Base-by-base conservation (phyloP, 2,797 vertebrate species). In the Chiroxiphia lanceolata region DNA sequence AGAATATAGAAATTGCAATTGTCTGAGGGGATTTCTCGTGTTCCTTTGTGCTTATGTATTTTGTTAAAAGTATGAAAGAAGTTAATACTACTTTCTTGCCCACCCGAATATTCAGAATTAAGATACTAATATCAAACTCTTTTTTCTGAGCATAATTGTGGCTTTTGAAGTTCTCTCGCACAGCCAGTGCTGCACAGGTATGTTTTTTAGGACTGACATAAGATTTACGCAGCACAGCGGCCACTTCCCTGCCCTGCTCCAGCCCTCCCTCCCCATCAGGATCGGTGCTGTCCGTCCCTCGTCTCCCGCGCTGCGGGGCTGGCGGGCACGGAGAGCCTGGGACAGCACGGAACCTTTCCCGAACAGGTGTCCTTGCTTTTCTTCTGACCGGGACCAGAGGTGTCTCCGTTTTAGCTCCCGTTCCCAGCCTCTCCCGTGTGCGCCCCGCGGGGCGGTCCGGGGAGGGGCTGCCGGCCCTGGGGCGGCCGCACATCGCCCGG, bases 361-460 rank as follows among this genome's bases (percentile, higher is more conserved):
- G 6, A 10, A 0, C 9, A 7, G 3, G 3, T 11, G 26, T 47
- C 42, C n/a, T 1, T 0, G 27, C 27, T 25, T 7, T 50, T 4
- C 16, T 1, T 1, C 25, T 11, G 3, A 0, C 1, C 5, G 26
- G 50, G 6, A 2, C 25, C 70, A 0, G 26, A 3, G 25, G 2
- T 2, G 45, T 6, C 18, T 2, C 6, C 8, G 1, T 1, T 1
- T 0, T 5, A 3, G 1, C 22, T 2, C 3, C 8, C 0, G 33
- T 1, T 13, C 0, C 1, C 70, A 7, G 67, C 3, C 61, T 0
- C 4, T 2, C 20, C 67, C 8, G 65, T 1, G 40, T 0, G 70
- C 27, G 14, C 6, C 6, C 20, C 31, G 20, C 38, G 65, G 50
- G 70, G 53, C 40, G 74, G 53, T 65, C 42, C 42, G 59, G 85